Conservation (phyloP, 2,797 vertebrate genomes). For the Neomorphus geoffroyi region DNA sequence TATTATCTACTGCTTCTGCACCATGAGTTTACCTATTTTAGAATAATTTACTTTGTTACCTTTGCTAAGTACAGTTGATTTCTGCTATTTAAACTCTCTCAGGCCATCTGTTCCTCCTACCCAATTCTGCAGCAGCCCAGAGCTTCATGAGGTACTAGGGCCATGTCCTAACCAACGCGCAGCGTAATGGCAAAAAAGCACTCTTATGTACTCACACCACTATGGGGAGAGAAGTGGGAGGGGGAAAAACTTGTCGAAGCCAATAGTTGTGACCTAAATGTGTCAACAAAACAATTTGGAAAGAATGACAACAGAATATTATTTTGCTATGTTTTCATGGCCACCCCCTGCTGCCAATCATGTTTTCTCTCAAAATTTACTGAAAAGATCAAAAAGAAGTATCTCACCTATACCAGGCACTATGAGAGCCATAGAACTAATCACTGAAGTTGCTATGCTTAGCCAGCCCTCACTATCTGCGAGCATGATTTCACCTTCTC, state of each 20-base stretch:
- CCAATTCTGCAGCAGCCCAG: neutral
- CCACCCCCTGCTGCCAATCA: neutral
- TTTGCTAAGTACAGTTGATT: neutral
- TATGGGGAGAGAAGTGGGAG: neutral
- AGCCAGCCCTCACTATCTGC: neutral
- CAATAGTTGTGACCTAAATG: neutral
- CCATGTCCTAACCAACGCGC: neutral
- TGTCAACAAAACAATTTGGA: neutral
- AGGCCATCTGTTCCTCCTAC: conserved; percentile 5
- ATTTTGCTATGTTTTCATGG: neutral
- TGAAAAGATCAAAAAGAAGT: neutral
- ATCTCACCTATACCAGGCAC: neutral
- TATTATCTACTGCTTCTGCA: neutral
- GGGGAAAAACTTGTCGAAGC: neutral
- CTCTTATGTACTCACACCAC: neutral
- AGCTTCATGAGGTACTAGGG: neutral
- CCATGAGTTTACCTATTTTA: neutral
- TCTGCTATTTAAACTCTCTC: conserved; percentile 22
- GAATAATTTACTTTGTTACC: neutral
- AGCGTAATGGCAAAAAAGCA: neutral
- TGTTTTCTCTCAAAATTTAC: neutral
- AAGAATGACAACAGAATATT: neutral
- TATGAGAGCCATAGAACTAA: neutral
- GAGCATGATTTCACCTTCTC: conserved; percentile 24
- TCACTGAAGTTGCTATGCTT: neutral